phyloP scores from a whole-genome alignment of 2,888 invertebrate species.

The Rhyacophila evoluta region DNA sequence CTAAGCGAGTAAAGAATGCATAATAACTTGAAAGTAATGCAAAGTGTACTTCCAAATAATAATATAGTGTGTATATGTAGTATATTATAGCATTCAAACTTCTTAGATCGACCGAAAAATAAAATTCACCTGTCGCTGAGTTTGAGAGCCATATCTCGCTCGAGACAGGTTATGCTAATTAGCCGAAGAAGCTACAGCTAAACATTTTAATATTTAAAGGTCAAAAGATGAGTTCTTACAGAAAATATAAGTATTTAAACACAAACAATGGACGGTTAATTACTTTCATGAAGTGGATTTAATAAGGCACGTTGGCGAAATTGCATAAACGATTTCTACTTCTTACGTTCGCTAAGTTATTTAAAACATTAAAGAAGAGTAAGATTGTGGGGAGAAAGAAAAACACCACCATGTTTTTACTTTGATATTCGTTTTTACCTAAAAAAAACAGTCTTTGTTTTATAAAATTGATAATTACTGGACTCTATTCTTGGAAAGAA shows the following conservation, averaged over 20 bases:
- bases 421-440: too few species aligned
- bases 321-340: background rate
- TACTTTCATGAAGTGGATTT: slow-evolving; percentile 7
- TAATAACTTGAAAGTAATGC: too few species aligned
- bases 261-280: slow-evolving; percentile 22
- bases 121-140: background rate
- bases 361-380: background rate
- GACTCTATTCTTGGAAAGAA: too few species aligned
- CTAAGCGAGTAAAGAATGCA: too few species aligned
- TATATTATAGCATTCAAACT: background rate
- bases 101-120: background rate
- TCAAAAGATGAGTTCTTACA: slow-evolving; percentile 11
- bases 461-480: too few species aligned
- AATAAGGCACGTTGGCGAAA: background rate
- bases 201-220: slow-evolving; percentile 17
- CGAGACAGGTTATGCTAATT: slow-evolving; percentile 1
- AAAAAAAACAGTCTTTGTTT: too few species aligned
- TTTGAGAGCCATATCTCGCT: background rate
- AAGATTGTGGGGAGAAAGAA: background rate
- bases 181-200: background rate
- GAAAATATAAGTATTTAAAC: slow-evolving; percentile 21
- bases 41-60: too few species aligned
- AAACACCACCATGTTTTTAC: background rate
- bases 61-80: background rate
- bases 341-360: background rate